A percentile compares a stretch with the other conserved stretches of the same genome.
Evolutionary conservation across 2,113 vertebrate genomes (phyloP).

Genomic region (Sula dactylatra): DNA sequence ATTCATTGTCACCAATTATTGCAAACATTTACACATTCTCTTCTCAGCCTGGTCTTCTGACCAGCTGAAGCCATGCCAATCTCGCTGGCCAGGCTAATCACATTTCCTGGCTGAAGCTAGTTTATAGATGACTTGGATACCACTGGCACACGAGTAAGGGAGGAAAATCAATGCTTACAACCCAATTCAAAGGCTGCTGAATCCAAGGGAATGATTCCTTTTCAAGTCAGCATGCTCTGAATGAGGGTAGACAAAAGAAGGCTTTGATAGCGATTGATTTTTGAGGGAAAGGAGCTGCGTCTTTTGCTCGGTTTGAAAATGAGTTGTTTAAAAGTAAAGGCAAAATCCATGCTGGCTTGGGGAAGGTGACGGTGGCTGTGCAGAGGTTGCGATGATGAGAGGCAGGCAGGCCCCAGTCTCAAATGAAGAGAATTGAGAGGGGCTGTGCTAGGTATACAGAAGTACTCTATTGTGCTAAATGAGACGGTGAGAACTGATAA

Average conservation of each 20-base stretch:
- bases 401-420: not conserved
- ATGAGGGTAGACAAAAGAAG: not conserved
- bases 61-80: not conserved
- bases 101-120: not conserved
- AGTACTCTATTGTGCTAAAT: not conserved
- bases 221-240: not conserved
- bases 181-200: not conserved
- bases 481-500: constrained; percentile 20
- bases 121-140: not conserved
- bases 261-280: not conserved
- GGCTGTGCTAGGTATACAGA: not conserved
- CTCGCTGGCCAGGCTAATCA: not conserved
- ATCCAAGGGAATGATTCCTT: not conserved
- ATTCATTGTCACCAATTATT: not conserved
- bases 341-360: not conserved
- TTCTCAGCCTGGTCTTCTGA: not conserved
- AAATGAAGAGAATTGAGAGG: constrained; percentile 48
- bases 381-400: not conserved
- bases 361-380: not conserved
- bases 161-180: constrained; percentile 9
- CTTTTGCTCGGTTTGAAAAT: not conserved
- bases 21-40: not conserved
- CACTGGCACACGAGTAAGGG: not conserved
- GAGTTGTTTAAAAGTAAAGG: not conserved
- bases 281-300: not conserved